Conservation (phyloP, 2,797 vertebrate species). For the Tokudaia tokunoshimensis region DNA sequence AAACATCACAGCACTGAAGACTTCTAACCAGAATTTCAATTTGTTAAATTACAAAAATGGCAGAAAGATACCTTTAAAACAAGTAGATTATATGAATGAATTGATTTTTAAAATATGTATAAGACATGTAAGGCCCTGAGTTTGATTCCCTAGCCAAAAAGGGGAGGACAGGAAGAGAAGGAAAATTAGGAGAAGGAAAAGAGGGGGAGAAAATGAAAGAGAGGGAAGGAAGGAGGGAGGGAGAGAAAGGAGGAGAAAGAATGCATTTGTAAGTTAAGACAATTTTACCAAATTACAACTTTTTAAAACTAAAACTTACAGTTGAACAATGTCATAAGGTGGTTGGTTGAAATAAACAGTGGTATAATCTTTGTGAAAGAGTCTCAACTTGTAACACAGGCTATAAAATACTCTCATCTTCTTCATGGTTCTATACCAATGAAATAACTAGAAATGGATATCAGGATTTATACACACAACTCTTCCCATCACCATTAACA, state of each 20-base stretch:
- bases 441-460: conserved; percentile 30
- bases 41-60: not conserved
- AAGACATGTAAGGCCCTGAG: not conserved
- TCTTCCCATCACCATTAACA: not conserved
- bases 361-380: not conserved
- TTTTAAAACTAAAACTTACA: conserved; percentile 3
- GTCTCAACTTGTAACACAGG: not conserved
- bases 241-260: not conserved
- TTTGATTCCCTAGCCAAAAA: not conserved
- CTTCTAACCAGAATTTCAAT: conserved; percentile 31
- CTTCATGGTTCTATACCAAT: not conserved
- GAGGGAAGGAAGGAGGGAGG: not conserved
- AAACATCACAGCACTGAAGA: not conserved
- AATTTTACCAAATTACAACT: not conserved
- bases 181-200: not conserved
- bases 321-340: not conserved
- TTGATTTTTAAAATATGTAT: not conserved
- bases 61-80: conserved; percentile 15
- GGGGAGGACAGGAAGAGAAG: no score
- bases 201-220: not conserved
- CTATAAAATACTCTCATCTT: not conserved
- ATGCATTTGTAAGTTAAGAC: not conserved
- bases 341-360: not conserved
- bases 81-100: not conserved
- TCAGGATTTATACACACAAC: not conserved